Evolutionary conservation across 2,888 invertebrate genomes (phyloP).

Genomic region (Drosophila multiciliata): DNA sequence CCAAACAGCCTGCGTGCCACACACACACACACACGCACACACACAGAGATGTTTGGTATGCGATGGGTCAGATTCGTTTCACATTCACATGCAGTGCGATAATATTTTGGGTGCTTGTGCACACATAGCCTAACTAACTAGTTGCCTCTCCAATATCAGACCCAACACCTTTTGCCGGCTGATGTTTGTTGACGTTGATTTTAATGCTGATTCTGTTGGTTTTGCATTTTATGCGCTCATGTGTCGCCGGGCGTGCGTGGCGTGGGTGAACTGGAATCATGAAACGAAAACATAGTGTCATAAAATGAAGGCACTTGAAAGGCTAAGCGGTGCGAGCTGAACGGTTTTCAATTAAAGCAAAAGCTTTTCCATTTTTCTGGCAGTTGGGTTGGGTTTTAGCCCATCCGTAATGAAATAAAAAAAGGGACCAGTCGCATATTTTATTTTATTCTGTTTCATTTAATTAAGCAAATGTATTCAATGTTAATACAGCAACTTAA

Average conservation of each 20-base stretch:
- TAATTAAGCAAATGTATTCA: slow-evolving; percentile 80
- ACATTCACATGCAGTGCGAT: slow-evolving; percentile 34
- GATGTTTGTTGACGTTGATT: slow-evolving; percentile 57
- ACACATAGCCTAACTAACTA: slow-evolving; percentile 31
- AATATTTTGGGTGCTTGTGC: slow-evolving; percentile 19
- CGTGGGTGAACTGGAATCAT: slow-evolving; percentile 47
- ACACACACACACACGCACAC: neutral
- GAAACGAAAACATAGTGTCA: slow-evolving; percentile 50
- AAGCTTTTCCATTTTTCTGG: slow-evolving; percentile 55
- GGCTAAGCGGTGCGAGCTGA: slow-evolving; percentile 34
- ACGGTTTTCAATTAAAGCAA: slow-evolving; percentile 69
- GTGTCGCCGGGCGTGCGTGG: slow-evolving; percentile 46
- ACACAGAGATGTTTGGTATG: neutral
- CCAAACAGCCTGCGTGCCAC: slow-evolving; percentile 7
- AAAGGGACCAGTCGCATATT: slow-evolving; percentile 38
- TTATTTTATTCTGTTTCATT: slow-evolving; percentile 67
- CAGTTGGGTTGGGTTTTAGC: neutral
- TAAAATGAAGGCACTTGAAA: slow-evolving; percentile 39
- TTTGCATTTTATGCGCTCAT: slow-evolving; percentile 67
- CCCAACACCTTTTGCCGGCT: slow-evolving; percentile 28
- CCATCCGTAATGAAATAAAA: neutral
- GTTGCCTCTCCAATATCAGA: slow-evolving; percentile 4
- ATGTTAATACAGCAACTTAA: slow-evolving; percentile 79
- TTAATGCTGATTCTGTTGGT: slow-evolving; percentile 57
- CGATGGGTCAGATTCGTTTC: slow-evolving; percentile 11